Evolutionary conservation across 2,888 invertebrate genomes (phyloP).

Genomic region (Pachydiplax longipennis): DNA sequence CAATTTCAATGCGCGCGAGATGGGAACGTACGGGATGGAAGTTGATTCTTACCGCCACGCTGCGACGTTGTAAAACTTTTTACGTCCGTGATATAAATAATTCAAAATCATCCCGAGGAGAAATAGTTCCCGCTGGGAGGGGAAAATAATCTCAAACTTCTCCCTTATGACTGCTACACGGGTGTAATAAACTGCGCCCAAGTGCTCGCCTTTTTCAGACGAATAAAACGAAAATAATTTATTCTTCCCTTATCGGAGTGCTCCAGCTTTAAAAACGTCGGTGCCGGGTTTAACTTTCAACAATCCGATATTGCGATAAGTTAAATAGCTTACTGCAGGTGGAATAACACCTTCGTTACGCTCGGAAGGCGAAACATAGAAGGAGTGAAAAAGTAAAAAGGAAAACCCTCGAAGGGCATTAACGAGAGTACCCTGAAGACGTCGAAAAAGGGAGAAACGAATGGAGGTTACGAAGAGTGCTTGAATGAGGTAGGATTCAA

Average conservation of each 20-base stretch:
- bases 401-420: background rate
- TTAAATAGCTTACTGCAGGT: background rate
- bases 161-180: background rate
- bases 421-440: background rate
- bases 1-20: background rate
- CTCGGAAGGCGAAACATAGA: background rate
- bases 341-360: background rate
- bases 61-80: background rate
- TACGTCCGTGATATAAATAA: background rate
- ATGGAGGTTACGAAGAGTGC: background rate
- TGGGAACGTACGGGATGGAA: background rate
- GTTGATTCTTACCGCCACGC: background rate
- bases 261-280: background rate
- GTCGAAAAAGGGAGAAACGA: background rate
- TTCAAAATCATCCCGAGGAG: background rate
- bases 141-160: background rate
- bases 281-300: background rate
- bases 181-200: background rate
- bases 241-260: background rate
- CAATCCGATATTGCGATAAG: background rate
- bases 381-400: background rate
- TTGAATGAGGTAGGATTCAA: background rate
- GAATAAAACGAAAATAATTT: background rate
- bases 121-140: background rate
- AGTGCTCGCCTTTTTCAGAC: background rate